Conservation (phyloP, 2,797 vertebrate genomes). For the Ctenochaetus hawaiiensis region DNA sequence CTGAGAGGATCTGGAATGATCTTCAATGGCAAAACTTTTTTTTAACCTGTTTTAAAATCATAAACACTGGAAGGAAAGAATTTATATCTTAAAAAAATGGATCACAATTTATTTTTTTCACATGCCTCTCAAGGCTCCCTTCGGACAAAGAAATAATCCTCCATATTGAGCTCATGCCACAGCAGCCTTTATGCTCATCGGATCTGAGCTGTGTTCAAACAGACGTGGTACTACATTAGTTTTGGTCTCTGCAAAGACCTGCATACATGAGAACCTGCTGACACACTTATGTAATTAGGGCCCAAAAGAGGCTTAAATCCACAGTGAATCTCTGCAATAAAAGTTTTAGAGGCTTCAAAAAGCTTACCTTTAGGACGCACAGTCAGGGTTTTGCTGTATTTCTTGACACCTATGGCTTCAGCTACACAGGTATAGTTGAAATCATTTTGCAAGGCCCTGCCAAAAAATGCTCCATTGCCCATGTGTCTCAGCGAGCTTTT, state of each 20-base stretch:
- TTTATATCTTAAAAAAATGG: no score
- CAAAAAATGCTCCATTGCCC: slow-evolving; percentile 49
- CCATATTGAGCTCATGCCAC: not conserved
- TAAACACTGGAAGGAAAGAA: no score
- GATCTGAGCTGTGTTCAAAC: not conserved
- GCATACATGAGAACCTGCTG: not conserved
- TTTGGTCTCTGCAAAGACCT: no score
- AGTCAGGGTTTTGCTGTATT: slow-evolving; percentile 62
- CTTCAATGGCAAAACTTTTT: no score
- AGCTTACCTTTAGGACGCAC: slow-evolving; percentile 80
- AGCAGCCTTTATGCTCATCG: not conserved
- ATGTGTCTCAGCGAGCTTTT: rapidly evolving
- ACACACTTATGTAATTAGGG: not conserved
- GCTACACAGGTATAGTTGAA: slow-evolving; percentile 81
- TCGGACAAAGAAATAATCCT: no score
- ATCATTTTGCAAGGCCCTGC: slow-evolving; percentile 21
- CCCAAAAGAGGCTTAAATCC: not conserved
- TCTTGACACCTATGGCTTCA: slow-evolving; percentile 69
- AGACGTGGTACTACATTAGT: not conserved
- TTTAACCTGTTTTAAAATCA: no score
- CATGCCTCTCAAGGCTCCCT: no score
- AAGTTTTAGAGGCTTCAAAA: not conserved
- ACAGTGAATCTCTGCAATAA: not conserved
- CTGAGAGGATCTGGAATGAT: no score
- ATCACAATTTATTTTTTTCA: no score